phyloP scores from a whole-genome alignment of 2,797 vertebrate genomes.

The Craterocephalus amniculus region DNA sequence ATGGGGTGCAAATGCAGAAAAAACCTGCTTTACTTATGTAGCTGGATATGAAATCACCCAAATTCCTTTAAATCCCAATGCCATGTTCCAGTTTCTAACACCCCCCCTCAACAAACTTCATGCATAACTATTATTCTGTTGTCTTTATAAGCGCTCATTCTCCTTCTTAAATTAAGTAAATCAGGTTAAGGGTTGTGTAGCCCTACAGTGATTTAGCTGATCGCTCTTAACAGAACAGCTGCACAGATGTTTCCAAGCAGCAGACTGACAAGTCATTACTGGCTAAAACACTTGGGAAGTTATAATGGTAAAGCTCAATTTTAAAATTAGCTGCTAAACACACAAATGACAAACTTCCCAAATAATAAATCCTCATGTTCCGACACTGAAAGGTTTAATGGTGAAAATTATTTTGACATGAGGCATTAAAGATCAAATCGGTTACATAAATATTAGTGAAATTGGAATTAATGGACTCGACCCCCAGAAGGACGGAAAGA shows the following conservation, averaged over 20 bases:
- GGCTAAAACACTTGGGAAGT: not conserved
- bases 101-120: too few species aligned
- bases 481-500: slow-evolving; percentile 30
- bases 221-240: not conserved
- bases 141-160: not conserved
- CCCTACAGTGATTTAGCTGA: not conserved
- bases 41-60: not conserved
- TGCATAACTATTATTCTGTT: not conserved
- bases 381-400: not conserved
- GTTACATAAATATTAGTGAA: slow-evolving; percentile 20
- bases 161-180: not conserved
- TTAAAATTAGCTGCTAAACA: not conserved
- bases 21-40: too few species aligned
- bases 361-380: not conserved
- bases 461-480: slow-evolving; percentile 45
- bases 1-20: too few species aligned
- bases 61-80: not conserved
- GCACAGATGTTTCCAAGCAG: not conserved
- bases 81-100: not conserved
- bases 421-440: not conserved
- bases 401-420: slow-evolving; percentile 3
- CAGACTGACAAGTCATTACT: not conserved
- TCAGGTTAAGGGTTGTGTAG: not conserved
- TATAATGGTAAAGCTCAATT: not conserved
- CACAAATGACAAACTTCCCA: slow-evolving; percentile 5